Percentiles rank a stretch among this genome's conserved stretches.
phyloP scores from a whole-genome alignment of 2,113 vertebrate species.

The Caranx melampygus region DNA sequence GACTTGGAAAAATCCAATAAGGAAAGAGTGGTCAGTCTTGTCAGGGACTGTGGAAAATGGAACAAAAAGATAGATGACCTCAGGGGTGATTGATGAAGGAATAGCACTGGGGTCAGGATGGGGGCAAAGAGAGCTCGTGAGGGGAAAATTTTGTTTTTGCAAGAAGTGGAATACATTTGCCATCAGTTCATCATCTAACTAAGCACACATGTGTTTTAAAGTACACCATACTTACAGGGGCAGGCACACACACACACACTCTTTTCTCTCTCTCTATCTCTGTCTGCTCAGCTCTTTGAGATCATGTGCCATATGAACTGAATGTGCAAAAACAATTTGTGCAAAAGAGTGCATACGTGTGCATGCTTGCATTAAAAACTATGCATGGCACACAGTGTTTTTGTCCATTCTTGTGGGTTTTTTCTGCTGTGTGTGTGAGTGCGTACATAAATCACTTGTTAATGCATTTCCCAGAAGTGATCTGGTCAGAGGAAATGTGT shows the following conservation, averaged over 20 bases:
- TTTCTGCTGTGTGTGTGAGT: constrained; percentile 10
- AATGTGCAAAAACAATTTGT: constrained; percentile 48
- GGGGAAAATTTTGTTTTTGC: constrained; percentile 59
- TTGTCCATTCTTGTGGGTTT: constrained; percentile 39
- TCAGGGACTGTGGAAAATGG: constrained; percentile 71
- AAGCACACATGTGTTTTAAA: constrained; percentile 63
- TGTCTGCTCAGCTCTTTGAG: constrained; percentile 42
- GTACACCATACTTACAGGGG: background rate
- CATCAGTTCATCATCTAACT: constrained; percentile 62
- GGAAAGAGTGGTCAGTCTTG: constrained; percentile 78
- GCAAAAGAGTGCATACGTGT: constrained; percentile 33
- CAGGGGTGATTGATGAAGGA: constrained; percentile 71
- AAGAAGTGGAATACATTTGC: constrained; percentile 56
- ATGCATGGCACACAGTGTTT: constrained; percentile 30
- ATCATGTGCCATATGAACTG: constrained; percentile 41
- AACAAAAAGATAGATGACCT: constrained; percentile 68
- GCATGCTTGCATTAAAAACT: constrained; percentile 22
- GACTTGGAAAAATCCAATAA: constrained; percentile 81
- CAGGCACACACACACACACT: background rate
- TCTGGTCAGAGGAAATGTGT: constrained; percentile 76
- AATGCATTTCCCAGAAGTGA: constrained; percentile 80
- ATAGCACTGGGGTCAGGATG: constrained; percentile 51
- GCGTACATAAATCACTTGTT: constrained; percentile 69
- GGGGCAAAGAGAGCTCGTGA: constrained; percentile 32
- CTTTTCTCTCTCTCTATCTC: constrained; percentile 4